These are phyloP conservation scores for Trypoxylus dichotomus DNA, from an alignment of 1,140 invertebrate genomes.

Conservation along the genomic window DNA sequence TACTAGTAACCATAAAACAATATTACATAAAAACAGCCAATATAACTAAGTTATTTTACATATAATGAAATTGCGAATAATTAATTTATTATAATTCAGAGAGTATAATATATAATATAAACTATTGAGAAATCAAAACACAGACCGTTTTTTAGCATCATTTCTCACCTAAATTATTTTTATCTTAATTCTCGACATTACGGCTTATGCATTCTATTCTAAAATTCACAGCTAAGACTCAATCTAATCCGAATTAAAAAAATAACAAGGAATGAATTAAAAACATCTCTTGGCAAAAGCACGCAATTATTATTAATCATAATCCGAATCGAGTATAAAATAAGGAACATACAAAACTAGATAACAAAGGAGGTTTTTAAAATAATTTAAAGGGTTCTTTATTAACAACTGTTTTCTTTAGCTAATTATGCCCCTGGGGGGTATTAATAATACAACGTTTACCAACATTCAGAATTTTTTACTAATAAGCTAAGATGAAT, in stretches of 20 bases:
- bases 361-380: neutral
- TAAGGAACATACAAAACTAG: too few species aligned
- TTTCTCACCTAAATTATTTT: too few species aligned
- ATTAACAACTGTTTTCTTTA: neutral
- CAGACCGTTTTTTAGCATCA: too few species aligned
- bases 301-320: neutral
- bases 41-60: too few species aligned
- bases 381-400: neutral
- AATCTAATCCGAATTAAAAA: neutral
- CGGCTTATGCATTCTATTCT: too few species aligned
- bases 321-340: neutral
- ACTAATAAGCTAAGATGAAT: neutral
- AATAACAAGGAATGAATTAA: slow-evolving; percentile 2
- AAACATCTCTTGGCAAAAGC: neutral
- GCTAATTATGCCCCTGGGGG: neutral
- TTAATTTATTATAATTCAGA: too few species aligned
- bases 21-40: too few species aligned
- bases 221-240: neutral
- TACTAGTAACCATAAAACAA: too few species aligned
- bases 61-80: too few species aligned
- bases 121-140: too few species aligned
- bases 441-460: neutral
- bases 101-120: too few species aligned
- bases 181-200: too few species aligned
- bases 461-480: neutral